Evolutionary conservation across 1,140 invertebrate species (phyloP).

Genomic region (Drosophila nigromelanica): DNA sequence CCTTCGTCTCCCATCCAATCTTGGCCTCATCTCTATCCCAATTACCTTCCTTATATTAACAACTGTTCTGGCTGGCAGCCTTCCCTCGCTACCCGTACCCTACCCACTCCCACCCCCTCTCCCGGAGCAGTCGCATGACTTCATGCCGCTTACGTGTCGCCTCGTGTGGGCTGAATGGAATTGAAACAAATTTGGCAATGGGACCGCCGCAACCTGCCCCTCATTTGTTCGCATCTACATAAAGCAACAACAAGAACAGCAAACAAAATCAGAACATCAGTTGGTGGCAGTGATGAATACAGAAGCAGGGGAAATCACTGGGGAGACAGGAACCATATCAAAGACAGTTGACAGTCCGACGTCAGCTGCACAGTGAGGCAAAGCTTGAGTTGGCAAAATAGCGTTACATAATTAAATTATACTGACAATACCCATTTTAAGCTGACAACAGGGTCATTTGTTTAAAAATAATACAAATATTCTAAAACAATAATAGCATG

Average conservation of each 20-base stretch:
- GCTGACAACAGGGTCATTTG: too few species aligned
- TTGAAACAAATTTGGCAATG: slow-evolving; percentile 78
- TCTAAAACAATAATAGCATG: too few species aligned
- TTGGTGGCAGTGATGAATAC: slow-evolving; percentile 7
- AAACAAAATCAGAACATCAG: slow-evolving; percentile 33
- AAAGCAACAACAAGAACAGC: slow-evolving; percentile 30
- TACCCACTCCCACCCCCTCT: neutral
- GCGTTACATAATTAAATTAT: neutral
- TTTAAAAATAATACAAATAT: too few species aligned
- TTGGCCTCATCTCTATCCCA: slow-evolving; percentile 52
- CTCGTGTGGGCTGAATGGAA: slow-evolving; percentile 43
- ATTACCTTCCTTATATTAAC: slow-evolving; percentile 78
- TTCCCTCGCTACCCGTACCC: neutral
- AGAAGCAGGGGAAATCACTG: neutral
- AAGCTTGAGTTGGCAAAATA: neutral
- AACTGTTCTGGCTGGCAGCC: slow-evolving; percentile 50
- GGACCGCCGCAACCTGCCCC: slow-evolving; percentile 24
- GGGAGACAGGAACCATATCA: slow-evolving; percentile 7
- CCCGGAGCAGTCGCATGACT: slow-evolving; percentile 52
- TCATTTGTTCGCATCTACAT: slow-evolving; percentile 54
- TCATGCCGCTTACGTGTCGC: slow-evolving; percentile 75
- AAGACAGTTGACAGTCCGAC: slow-evolving; percentile 55
- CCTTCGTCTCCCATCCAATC: neutral
- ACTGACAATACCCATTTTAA: too few species aligned
- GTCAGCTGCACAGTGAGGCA: slow-evolving; percentile 50